phyloP scores from a whole-genome alignment of 2,797 vertebrate species.

The Halcyon leucocephala region DNA sequence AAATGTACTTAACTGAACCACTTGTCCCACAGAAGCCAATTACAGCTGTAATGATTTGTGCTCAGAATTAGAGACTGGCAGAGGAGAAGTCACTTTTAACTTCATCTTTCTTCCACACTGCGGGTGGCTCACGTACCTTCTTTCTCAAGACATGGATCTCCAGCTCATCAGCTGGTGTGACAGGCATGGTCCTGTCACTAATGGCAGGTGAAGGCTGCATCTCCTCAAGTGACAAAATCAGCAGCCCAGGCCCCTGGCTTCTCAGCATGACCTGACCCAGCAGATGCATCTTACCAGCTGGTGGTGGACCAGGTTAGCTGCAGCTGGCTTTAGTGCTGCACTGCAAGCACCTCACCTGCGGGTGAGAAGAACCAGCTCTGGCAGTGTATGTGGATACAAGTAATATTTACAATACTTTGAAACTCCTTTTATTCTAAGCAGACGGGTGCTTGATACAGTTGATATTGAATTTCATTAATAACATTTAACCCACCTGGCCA shows the following conservation, averaged over 20 bases:
- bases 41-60: not conserved
- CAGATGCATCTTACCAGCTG: not conserved
- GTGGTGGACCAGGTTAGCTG: not conserved
- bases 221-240: not conserved
- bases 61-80: not conserved
- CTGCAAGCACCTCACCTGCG: not conserved
- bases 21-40: not conserved
- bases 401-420: not conserved
- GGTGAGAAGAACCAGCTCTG: not conserved
- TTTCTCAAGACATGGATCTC: not conserved
- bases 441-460: not conserved
- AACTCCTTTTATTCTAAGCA: not conserved
- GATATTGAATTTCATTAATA: not conserved
- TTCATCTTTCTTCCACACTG: not conserved
- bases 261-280: not conserved
- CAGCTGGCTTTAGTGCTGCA: not conserved
- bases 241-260: not conserved
- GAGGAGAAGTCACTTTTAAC: not conserved
- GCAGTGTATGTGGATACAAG: not conserved
- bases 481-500: not conserved
- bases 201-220: not conserved
- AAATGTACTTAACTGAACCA: not conserved
- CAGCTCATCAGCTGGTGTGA: not conserved
- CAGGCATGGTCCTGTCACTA: fast-evolving
- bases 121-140: not conserved